Percentiles rank a stretch among this genome's conserved stretches.
phyloP scores from a whole-genome alignment of 2,113 vertebrate species.

The Gambusia holbrooki region DNA sequence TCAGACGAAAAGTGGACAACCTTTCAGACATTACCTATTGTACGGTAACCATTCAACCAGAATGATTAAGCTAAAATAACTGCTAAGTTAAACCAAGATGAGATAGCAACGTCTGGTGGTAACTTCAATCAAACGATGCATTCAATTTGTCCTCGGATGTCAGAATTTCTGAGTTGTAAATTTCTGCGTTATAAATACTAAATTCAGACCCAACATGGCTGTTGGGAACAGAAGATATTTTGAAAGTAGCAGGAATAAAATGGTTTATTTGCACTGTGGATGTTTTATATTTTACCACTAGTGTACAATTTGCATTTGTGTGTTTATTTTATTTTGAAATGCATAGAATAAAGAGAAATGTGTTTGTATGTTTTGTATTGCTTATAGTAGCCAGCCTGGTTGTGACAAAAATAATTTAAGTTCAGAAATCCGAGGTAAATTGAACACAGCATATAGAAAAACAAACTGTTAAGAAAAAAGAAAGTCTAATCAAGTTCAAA shows the following conservation, averaged over 20 bases:
- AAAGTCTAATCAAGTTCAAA: background rate
- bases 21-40: too few relatives aligned
- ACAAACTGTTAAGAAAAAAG: background rate
- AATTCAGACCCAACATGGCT: background rate
- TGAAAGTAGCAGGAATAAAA: too few relatives aligned
- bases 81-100: constrained; percentile 2
- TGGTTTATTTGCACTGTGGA: too few relatives aligned
- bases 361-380: background rate
- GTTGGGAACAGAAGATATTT: background rate
- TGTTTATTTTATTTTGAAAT: background rate
- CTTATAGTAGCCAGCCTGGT: background rate
- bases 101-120: background rate
- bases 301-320: background rate
- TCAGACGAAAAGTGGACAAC: too few relatives aligned
- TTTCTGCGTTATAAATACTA: too few relatives aligned
- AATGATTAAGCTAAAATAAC: too few relatives aligned
- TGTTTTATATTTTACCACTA: background rate
- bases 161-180: too few relatives aligned
- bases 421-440: background rate
- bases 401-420: background rate
- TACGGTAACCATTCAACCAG: too few relatives aligned
- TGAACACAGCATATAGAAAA: background rate
- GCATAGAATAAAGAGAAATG: background rate
- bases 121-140: background rate
- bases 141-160: too few relatives aligned